Conservation (phyloP, 2,113 vertebrate species). For the Nothocercus nigrocapillus region DNA sequence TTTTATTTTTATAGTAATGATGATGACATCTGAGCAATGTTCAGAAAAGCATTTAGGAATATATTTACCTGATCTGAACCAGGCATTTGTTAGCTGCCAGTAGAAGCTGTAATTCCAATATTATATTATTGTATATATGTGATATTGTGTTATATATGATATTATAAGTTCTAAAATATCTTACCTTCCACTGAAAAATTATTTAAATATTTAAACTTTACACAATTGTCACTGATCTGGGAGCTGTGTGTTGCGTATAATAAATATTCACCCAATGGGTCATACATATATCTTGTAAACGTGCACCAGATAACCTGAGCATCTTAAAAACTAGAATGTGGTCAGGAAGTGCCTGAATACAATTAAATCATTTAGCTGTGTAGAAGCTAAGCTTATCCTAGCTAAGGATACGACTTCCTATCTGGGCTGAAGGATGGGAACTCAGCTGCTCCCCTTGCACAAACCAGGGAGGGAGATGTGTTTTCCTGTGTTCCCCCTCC, state of each 20-base stretch:
- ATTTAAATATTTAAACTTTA: not conserved
- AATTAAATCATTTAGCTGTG: not conserved
- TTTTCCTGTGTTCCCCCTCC: accelerated
- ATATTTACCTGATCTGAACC: not conserved
- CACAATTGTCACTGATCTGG: not conserved
- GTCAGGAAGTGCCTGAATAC: not conserved
- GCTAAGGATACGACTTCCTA: not conserved
- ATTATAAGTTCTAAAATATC: not conserved
- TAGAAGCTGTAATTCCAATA: not conserved
- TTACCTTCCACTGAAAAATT: not conserved
- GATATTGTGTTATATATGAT: not conserved
- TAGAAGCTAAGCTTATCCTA: not conserved
- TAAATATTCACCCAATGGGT: not conserved
- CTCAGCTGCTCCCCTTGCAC: not conserved
- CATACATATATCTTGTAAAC: not conserved
- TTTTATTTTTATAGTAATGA: not conserved
- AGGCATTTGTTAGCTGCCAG: not conserved
- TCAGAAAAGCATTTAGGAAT: not conserved
- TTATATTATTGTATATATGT: no score
- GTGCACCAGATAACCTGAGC: not conserved
- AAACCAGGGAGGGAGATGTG: not conserved
- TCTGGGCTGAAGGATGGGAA: not conserved
- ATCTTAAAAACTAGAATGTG: not conserved
- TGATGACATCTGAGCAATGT: not conserved
- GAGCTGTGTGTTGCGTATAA: not conserved